Conservation (phyloP, 2,113 vertebrate species). For the Apodemus sylvaticus region DNA sequence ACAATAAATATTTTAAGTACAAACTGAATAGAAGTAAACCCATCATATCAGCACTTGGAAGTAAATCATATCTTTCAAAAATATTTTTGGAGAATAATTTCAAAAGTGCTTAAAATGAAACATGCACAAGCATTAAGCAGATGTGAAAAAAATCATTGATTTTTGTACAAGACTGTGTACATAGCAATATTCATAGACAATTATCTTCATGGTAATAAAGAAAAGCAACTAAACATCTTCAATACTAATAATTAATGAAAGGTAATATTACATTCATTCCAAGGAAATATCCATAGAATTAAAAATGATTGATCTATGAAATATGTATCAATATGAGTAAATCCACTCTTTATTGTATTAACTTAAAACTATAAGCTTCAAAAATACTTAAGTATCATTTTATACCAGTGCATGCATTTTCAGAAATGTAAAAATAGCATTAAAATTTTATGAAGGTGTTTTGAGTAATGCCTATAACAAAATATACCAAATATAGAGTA, state of each 20-base stretch:
- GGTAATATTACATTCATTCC: not conserved
- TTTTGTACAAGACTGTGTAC: not conserved
- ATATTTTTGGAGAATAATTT: not conserved
- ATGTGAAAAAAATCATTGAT: too few relatives aligned
- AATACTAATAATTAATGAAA: not conserved
- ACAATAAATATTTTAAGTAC: not conserved
- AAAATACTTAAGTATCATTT: not conserved
- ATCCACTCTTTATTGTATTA: not conserved
- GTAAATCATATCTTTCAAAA: not conserved
- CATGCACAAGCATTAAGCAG: not conserved
- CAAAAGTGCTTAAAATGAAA: not conserved
- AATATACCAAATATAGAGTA: not conserved
- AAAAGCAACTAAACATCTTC: not conserved
- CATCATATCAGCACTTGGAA: not conserved
- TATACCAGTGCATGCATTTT: not conserved
- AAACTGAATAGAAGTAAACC: not conserved
- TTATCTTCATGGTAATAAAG: not conserved
- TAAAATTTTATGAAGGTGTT: not conserved
- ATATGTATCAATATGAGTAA: not conserved
- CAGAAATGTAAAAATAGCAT: not conserved
- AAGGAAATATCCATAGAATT: not conserved
- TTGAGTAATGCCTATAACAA: not conserved
- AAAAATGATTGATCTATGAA: not conserved
- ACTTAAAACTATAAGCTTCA: not conserved
- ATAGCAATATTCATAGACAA: not conserved